Base-by-base conservation (phyloP, 2,113 vertebrate genomes). In the Accipiter cooperii region DNA sequence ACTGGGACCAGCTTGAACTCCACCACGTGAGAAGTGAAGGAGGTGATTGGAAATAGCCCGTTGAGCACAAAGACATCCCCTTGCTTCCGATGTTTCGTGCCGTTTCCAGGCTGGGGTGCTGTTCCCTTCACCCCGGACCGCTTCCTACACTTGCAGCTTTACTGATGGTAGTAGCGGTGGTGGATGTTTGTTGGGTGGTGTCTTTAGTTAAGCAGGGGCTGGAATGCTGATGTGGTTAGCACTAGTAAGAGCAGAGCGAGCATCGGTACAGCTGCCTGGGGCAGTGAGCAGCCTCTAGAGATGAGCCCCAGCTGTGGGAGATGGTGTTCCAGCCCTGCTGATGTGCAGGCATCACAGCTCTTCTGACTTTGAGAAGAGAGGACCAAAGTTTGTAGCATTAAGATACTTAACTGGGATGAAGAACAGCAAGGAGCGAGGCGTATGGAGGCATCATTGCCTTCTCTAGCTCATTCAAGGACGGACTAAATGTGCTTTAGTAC, bases 341-440 rank as follows among this genome's bases (percentile, higher is more conserved):
- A 7, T 8, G 18, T 16, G 33, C n/a, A 58, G 79, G n/a, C 46
- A 80, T 47, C 38, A 24, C 29, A 25, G 44, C 60, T 68, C 75
- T 51, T 61, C 70, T 54, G 51, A 40, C 31, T 49, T 51, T 13
- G 54, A 90, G 81, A 78, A 29, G 66, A 84, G 34, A 73, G 71
- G 44, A 92, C 83, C 87, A 90, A 90, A 94, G 68, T 61, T 65
- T 55, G 57, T 71, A 83, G 76, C 61, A 12, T 57, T 84, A 33
- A 55, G n/a, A 40, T 63, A 68, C 52, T 61, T 64, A 44, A 55
- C 29, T 61, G 84, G 44, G 79, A 65, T 87, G 69, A 84, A 85
- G 86, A 95, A 65, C 38, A 79, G 77, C 69, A 61, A 76, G 36
- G 54, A 87, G 24, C 0, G 0, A 12, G 49, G 54, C 1, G 0